Base-by-base conservation (phyloP, 2,113 vertebrate species). In the Datnioides undecimradiatus region DNA sequence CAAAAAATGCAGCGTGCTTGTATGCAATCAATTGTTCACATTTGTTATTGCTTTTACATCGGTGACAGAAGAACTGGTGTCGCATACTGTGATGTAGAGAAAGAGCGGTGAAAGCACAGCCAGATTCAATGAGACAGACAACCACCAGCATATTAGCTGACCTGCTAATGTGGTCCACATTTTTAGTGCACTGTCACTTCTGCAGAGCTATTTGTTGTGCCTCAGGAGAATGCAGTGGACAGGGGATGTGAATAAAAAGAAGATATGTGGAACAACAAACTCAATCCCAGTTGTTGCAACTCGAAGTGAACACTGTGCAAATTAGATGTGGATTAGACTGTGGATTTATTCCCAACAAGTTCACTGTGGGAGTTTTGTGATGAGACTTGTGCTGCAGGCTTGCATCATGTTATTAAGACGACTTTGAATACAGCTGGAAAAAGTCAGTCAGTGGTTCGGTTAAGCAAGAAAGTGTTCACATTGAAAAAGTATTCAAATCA, bases 401-500 rank as follows among this genome's bases (percentile, higher is more conserved):
- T 46, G 29, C 33, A 76, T 41, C 63, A 46, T 60, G 58, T 64
- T 60, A 80, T 79, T 71, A 66, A 59, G 36, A 52, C 2, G 0
- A 7, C 54, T 79, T 57, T 58, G n/a, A 29, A 69, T 40, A 49
- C 25, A 64, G 38, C 43, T 52, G 52, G 29, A 52, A 72, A 65
- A 55, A 72, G 13, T 71, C 52, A 59, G n/a, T 25, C 60, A 72
- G 54, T 7, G 51, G 14, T 41, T 33, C 8, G 0, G 11, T 27
- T 27, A 31, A 33, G 14, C 46, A 54, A 65, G 29, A 74, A 45
- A 33, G 33, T 19, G 34, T 52, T 59, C 45, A 67, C 12, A 52
- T 17, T 11, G 9, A 46, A 54, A 84, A 79, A 43, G 25, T 52
- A 67, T 72, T 78, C 8, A 70, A 16, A 41, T 86, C 45, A 10